Conservation (phyloP, 2,888 invertebrate species). For the Pseudanteris insignis region DNA sequence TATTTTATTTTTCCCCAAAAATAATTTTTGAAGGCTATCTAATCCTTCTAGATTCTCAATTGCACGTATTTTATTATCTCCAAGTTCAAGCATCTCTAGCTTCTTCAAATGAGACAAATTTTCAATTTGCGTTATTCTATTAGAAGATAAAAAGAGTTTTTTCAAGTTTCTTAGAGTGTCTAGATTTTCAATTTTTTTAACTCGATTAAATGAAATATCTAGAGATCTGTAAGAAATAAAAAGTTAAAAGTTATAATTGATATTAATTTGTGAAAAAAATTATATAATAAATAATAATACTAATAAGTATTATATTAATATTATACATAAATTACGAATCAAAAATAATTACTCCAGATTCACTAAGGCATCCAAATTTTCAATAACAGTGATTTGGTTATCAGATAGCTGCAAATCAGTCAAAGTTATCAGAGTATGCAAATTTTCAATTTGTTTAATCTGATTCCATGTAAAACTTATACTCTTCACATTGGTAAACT, state of each 20-base stretch:
- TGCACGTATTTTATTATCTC: constrained; percentile 91
- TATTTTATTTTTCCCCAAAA: constrained; percentile 95
- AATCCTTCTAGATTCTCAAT: constrained; percentile 88
- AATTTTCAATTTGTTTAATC: constrained; percentile 92
- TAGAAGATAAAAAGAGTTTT: constrained; percentile 89
- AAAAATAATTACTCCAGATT: constrained; percentile 94
- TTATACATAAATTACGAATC: too few relatives aligned
- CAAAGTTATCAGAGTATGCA: constrained; percentile 79
- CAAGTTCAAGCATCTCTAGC: constrained; percentile 88
- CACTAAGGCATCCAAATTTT: constrained; percentile 85
- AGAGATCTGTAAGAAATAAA: too few relatives aligned
- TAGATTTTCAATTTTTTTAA: constrained; percentile 86
- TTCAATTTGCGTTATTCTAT: constrained; percentile 87
- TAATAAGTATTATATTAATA: too few relatives aligned
- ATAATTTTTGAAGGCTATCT: constrained; percentile 79
- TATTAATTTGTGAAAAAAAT: too few relatives aligned
- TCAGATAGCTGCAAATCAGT: constrained; percentile 94
- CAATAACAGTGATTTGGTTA: constrained; percentile 93
- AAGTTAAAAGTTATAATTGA: too few relatives aligned
- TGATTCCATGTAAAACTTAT: constrained; percentile 94
- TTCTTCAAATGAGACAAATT: constrained; percentile 80
- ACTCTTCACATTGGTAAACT: constrained; percentile 77
- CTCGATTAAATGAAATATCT: constrained; percentile 95
- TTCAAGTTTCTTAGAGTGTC: constrained; percentile 78
- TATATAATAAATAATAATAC: constrained; percentile 1